Percentiles rank a stretch among this genome's conserved stretches.
phyloP scores from a whole-genome alignment of 2,113 vertebrate species.

The Alethe castanea region DNA sequence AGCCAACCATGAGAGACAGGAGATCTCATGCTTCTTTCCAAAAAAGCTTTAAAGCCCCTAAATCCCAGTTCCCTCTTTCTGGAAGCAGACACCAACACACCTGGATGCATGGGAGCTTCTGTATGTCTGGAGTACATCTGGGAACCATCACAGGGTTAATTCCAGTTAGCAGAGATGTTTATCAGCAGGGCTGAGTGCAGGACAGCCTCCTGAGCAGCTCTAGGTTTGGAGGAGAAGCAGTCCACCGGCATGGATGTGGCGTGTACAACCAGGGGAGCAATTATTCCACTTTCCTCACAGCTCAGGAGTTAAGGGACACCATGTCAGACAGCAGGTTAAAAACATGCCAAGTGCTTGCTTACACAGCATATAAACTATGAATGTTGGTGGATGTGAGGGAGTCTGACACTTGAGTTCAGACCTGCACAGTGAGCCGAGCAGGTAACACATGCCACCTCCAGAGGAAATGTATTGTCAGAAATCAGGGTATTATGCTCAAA shows the following conservation, averaged over 20 bases:
- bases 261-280: background rate
- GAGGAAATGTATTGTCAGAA: background rate
- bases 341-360: background rate
- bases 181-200: background rate
- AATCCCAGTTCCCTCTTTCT: background rate
- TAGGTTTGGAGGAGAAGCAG: background rate
- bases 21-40: background rate
- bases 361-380: background rate
- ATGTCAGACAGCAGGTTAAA: background rate
- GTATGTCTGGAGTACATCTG: background rate
- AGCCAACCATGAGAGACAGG: background rate
- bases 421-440: accelerated
- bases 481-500: background rate
- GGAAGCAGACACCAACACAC: background rate
- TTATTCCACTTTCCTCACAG: background rate
- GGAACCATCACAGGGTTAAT: background rate
- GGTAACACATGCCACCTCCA: background rate
- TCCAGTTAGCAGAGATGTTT: background rate
- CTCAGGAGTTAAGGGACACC: background rate
- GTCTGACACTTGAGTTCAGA: background rate
- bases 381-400: accelerated
- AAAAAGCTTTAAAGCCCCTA: background rate
- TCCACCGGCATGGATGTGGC: too few relatives aligned
- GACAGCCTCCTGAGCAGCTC: background rate
- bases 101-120: accelerated